These are phyloP conservation scores for Fulmarus glacialis DNA, from an alignment of 2,113 vertebrate species.

Conservation along the genomic window DNA sequence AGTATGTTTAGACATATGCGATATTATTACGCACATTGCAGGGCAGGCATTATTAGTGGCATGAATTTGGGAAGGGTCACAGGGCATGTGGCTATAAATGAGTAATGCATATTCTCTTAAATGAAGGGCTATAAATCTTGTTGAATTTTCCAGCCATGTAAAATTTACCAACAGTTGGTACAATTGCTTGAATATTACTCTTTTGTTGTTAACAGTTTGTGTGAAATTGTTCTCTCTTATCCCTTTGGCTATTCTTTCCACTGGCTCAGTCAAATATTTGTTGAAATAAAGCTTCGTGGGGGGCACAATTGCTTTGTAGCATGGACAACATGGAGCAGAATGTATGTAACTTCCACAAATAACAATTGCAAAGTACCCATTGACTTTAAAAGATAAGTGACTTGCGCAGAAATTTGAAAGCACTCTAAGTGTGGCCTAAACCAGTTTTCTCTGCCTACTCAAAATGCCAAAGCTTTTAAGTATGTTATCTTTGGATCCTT, in stretches of 20 bases:
- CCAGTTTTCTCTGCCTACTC: not conserved
- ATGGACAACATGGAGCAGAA: not conserved
- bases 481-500: not conserved
- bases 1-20: not conserved
- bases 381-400: not conserved
- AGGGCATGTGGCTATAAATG: not conserved
- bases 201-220: not conserved
- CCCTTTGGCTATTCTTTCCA: not conserved
- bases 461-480: not conserved
- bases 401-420: not conserved
- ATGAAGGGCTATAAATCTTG: not conserved
- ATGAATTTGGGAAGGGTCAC: not conserved
- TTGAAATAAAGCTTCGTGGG: not conserved
- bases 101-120: not conserved
- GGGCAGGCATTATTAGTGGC: not conserved
- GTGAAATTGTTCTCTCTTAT: not conserved
- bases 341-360: not conserved
- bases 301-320: not conserved
- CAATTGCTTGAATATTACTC: not conserved
- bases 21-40: not conserved
- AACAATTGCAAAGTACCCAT: not conserved
- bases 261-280: not conserved
- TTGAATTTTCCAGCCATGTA: not conserved
- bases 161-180: not conserved
- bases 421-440: not conserved